Base-by-base conservation (phyloP, 2,888 invertebrate species). In the Bembecia ichneumoniformis region DNA sequence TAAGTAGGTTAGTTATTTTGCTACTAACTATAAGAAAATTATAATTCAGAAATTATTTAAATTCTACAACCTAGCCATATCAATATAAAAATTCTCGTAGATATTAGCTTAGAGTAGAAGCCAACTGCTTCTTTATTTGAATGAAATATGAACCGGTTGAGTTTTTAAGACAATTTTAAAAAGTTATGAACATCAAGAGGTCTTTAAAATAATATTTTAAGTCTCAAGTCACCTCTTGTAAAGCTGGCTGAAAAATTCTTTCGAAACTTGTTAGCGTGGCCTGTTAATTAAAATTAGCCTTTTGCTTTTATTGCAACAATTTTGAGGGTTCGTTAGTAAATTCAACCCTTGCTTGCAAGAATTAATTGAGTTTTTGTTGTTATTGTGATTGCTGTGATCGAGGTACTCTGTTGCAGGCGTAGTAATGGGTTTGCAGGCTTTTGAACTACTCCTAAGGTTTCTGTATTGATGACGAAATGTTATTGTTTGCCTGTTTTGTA, bases 311-410 rank as follows among this genome's bases (percentile, higher is more conserved):
- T 68, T 63, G 67, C 62, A 47, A 61, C 64, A 64, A 58, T 70
- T 62, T 59, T 62, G 58, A 52, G 72, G 74, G 51, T 70, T 77
- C 73, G 49, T 52, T 58, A 59, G 63, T 56, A 64, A 68, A 67
- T 69, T 66, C 63, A 71, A 67, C 73, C 71, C 71, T 71, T 71
- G 66, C 59, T 60, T 51, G 55, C 40, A 48, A 20, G 55, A 55
- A 62, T 69, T 80, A 79, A 79, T 80, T 79, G 71, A 65, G 59
- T 64, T 74, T 76, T 75, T 60, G 66, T 63, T 48, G 48, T 45
- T 50, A 58, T 56, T 59, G 56, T 57, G 55, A 45, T 49, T 34
- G 55, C 51, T 59, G 62, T 60, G 52, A 54, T 53, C 50, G 49
- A 46, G 46, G 48, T 52, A 52, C 53, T 16, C 17, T 52, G 52